A percentile compares a stretch with the other conserved stretches of the same genome.
These are phyloP conservation scores for Paramuricea clavata DNA, from an alignment of 92 coral and sea anemone genomes.

Conservation along the genomic window DNA sequence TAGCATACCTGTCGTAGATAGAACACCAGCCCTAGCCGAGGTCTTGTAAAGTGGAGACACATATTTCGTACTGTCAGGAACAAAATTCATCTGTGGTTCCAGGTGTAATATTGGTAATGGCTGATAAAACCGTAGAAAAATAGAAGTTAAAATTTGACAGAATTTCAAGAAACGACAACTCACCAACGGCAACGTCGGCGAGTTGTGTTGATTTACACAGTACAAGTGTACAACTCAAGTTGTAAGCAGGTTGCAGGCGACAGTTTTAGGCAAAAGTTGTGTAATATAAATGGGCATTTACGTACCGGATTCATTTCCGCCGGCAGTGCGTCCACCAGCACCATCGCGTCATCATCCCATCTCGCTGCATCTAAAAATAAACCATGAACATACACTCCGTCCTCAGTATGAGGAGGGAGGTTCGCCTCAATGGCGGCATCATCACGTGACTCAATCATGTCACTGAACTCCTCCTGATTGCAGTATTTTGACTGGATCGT, in stretches of 20 bases:
- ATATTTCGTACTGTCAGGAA: slow-evolving; percentile 85
- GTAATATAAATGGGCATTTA: too few species aligned
- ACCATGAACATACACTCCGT: slow-evolving; percentile 97
- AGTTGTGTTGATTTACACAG: too few species aligned
- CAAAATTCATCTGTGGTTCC: slow-evolving; percentile 98
- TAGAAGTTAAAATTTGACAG: too few species aligned
- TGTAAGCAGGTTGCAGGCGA: too few species aligned
- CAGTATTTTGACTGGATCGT: slow-evolving; percentile 88
- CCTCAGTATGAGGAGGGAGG: slow-evolving; percentile 75
- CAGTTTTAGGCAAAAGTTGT: too few species aligned
- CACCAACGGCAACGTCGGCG: too few species aligned
- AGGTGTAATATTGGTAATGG: slow-evolving; percentile 94
- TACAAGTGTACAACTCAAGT: too few species aligned
- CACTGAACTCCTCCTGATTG: slow-evolving; percentile 94
- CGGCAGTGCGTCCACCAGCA: slow-evolving; percentile 90
- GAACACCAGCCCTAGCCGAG: slow-evolving; percentile 95
- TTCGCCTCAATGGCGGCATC: slow-evolving; percentile 86
- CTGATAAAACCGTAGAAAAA: slow-evolving; percentile 43
- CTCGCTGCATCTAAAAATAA: slow-evolving; percentile 91
- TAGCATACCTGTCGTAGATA: slow-evolving; percentile 90
- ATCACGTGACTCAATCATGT: slow-evolving; percentile 84
- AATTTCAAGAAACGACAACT: too few species aligned
- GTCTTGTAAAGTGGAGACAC: slow-evolving; percentile 94
- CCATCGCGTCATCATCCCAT: slow-evolving; percentile 93
- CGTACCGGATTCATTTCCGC: slow-evolving; percentile 98